Conservation (phyloP, 2,797 vertebrate genomes). For the Phylloscopus collybita region DNA sequence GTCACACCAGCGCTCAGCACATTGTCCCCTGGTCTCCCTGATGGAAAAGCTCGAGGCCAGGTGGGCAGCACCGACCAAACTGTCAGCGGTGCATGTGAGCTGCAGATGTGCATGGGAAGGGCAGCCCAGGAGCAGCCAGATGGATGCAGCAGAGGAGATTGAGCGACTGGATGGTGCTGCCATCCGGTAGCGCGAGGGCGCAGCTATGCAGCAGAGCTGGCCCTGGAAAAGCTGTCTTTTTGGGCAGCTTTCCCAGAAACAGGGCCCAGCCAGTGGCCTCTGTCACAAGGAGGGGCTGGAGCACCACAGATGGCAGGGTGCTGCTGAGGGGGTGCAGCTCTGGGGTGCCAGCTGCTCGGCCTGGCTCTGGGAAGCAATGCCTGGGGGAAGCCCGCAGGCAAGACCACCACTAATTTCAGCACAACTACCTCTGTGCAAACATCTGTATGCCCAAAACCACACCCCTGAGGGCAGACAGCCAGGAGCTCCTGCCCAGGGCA, state of each 20-base stretch:
- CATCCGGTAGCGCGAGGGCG: accelerated
- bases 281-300: neutral
- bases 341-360: neutral
- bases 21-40: neutral
- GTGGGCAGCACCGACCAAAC: accelerated
- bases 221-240: neutral
- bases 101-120: accelerated
- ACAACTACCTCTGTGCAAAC: neutral
- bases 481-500: neutral
- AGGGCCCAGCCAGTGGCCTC: neutral
- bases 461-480: neutral
- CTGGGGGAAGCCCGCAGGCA: accelerated
- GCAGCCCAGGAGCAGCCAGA: neutral
- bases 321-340: neutral
- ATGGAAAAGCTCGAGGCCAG: neutral
- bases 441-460: accelerated
- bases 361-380: neutral
- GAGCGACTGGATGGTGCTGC: accelerated
- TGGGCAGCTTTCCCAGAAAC: neutral
- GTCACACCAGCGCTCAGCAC: neutral
- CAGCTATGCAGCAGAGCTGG: accelerated
- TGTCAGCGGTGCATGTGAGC: accelerated
- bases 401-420: neutral
- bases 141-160: neutral
- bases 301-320: neutral